Evolutionary conservation across 1,140 invertebrate species (phyloP), one percentile per base, ranked within the genome.

Genomic region (Drosophila busckii): DNA sequence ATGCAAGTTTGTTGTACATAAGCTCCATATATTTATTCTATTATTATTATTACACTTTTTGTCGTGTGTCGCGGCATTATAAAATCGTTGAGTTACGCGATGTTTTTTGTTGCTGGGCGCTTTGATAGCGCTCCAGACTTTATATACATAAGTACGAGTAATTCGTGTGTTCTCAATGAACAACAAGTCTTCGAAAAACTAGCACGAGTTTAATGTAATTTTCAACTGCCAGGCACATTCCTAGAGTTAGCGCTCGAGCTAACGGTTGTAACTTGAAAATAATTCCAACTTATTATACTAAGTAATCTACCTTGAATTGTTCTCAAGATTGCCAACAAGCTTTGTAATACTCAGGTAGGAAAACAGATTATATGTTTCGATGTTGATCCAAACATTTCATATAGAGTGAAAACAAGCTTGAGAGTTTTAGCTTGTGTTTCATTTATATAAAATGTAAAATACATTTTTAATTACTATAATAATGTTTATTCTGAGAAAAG

Each of bases 81-180:
- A 69, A 82, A 82, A 80, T 80, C 50, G 69, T 59, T 70, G 35
- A 65, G 75, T 80, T 69, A 80, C 67, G 65, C 73, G 69, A 75
- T 69, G 54, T 80, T 50, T 41, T 35, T 62, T 67, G 49, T 53
- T 67, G 48, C 20, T 35, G 29, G 20, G 9, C 17, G 9, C 17
- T 25, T 23, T 32, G 70, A 48, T 68, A 59, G 29, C 8, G 20
- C 34, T 22, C 15, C 20, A 17, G 3, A 42, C 15, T 13, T 4
- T n/a, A 19, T 12, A 20, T 31, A 35, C n/a, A 5, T 15, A 17
- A 29, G 9, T 19, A 26, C 58, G 42, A 61, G 41, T 45, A 25
- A 12, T 55, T 61, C 35, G 31, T 40, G 49, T 37, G 59, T 52
- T 63, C 67, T 55, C 53, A 63, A 63, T 45, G 32, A 52, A 66